These are phyloP conservation scores for Phataginus tricuspis DNA, from an alignment of 2,797 vertebrate genomes.

Conservation along the genomic window DNA sequence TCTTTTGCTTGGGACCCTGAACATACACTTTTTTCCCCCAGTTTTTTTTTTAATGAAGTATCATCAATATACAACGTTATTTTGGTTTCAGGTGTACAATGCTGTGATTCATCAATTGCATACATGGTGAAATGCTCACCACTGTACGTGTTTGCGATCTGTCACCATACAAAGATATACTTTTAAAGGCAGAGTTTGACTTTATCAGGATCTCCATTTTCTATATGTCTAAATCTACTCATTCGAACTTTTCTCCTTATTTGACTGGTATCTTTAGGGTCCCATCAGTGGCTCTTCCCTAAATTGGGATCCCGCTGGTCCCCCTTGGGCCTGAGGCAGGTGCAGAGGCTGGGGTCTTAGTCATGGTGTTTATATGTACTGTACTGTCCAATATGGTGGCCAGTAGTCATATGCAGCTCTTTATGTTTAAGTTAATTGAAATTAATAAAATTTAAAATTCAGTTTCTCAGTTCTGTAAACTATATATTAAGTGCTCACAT, in stretches of 20 bases:
- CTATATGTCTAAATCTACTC: neutral
- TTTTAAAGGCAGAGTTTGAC: neutral
- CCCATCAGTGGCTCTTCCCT: neutral
- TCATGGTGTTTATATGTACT: neutral
- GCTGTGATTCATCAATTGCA: no score
- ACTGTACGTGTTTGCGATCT: no score
- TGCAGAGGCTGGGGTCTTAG: neutral
- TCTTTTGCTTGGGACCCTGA: neutral
- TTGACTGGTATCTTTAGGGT: neutral
- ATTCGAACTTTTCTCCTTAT: neutral
- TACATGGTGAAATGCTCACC: no score
- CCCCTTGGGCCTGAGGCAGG: neutral
- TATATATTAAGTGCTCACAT: neutral
- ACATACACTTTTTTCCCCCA: neutral
- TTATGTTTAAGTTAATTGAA: neutral
- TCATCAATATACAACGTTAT: no score
- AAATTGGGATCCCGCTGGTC: neutral
- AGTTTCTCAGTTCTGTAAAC: neutral
- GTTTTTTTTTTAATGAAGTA: no score
- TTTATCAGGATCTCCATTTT: neutral
- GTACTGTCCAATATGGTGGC: neutral
- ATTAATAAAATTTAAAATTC: neutral
- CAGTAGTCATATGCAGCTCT: neutral
- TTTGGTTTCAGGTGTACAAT: no score
- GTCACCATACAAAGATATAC: neutral